phyloP scores from a whole-genome alignment of 2,888 invertebrate species.

The Hydraecia micacea region DNA sequence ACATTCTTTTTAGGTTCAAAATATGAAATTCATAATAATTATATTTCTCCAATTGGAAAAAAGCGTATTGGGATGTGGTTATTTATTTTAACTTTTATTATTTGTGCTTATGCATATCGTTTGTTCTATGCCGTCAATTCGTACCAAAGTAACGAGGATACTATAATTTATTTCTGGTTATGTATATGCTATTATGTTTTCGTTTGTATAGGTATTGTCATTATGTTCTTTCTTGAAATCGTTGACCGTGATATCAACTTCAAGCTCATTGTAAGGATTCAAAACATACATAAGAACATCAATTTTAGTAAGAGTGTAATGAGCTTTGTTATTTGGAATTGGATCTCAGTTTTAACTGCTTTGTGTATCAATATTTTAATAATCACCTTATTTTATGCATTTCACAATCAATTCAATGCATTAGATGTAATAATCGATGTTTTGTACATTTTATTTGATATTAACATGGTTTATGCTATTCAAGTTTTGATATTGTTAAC shows the following conservation, averaged over 20 bases:
- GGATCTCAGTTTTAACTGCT: slow-evolving; percentile 24
- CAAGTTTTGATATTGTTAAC: no score
- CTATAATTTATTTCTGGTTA: neutral
- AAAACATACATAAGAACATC: slow-evolving; percentile 1
- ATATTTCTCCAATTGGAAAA: slow-evolving; percentile 5
- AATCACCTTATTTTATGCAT: neutral
- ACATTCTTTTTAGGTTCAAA: slow-evolving; percentile 5
- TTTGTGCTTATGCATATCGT: neutral
- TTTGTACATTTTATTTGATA: no score
- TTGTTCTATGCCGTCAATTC: neutral
- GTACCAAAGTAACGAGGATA: neutral
- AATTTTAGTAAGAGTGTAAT: slow-evolving; percentile 6
- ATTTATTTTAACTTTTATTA: neutral
- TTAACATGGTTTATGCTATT: no score
- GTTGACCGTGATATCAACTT: neutral
- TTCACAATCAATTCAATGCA: no score
- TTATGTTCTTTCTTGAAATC: neutral
- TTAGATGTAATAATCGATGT: no score
- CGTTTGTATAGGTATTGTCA: neutral
- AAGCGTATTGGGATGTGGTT: neutral
- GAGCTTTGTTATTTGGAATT: slow-evolving; percentile 33
- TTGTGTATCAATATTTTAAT: no score
- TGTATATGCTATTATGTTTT: no score
- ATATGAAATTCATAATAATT: slow-evolving; percentile 16
- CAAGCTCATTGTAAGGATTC: neutral